Conservation (phyloP, 30 jellyfish, hydroid and myxozoan genomes). For the Phacellophora camtschatica region DNA sequence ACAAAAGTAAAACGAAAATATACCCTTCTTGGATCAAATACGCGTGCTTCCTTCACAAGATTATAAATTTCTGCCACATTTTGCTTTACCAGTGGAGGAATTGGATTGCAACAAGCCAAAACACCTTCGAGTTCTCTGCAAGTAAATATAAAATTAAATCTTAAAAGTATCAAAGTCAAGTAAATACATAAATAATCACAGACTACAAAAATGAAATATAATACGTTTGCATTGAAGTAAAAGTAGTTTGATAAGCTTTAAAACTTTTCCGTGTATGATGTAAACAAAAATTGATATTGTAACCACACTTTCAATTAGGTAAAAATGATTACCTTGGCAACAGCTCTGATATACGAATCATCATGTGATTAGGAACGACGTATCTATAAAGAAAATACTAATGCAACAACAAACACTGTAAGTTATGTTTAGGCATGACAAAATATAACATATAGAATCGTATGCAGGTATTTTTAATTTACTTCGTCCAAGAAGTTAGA, state of each 20-base stretch:
- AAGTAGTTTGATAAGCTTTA: too few relatives aligned
- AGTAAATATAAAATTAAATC: background rate
- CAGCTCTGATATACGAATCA: conserved; percentile 82
- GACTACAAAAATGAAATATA: too few relatives aligned
- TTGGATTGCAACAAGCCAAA: conserved; percentile 96
- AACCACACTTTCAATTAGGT: too few relatives aligned
- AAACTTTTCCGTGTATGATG: too few relatives aligned
- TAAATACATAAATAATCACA: background rate
- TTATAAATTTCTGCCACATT: conserved; percentile 72
- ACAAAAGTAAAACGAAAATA: too few relatives aligned
- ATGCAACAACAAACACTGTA: background rate
- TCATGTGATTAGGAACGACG: conserved; percentile 94
- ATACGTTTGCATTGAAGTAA: too few relatives aligned
- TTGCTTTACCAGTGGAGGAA: conserved; percentile 96
- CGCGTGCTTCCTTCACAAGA: conserved; percentile 76
- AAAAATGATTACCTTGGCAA: conserved; percentile 67
- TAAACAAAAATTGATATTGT: too few relatives aligned
- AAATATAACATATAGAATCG: too few relatives aligned
- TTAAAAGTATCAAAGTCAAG: background rate
- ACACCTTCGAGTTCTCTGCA: conserved; percentile 90
- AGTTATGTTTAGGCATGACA: background rate
- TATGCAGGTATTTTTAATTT: too few relatives aligned
- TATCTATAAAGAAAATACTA: conserved; percentile 30
- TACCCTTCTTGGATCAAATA: conserved; percentile 49
- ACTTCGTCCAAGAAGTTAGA: too few relatives aligned